Evolutionary conservation across 2,113 vertebrate genomes (phyloP).

Genomic region (Psammodynastes pulverulentus): DNA sequence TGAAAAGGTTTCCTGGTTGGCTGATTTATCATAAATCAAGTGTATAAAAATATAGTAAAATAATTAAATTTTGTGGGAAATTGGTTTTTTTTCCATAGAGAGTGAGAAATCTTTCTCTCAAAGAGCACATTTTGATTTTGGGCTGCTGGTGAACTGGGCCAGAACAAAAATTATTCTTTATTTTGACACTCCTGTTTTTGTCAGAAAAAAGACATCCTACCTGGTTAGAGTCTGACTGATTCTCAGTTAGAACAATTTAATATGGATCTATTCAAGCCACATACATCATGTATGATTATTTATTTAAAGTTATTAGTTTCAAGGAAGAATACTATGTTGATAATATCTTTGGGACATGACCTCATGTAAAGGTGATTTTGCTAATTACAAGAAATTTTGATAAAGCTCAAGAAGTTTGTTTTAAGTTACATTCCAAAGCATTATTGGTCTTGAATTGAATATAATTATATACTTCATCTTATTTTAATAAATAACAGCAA

Average conservation of each 20-base stretch:
- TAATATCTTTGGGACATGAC: background rate
- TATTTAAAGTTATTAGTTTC: background rate
- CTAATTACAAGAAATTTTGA: background rate
- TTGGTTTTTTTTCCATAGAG: slow-evolving; percentile 43
- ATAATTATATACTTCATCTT: background rate
- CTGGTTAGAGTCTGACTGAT: background rate
- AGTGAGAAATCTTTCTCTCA: background rate
- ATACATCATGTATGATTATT: background rate
- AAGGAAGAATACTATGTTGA: background rate
- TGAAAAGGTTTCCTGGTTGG: background rate
- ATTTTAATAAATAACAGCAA: background rate
- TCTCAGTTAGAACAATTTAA: background rate
- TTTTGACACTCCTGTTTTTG: background rate
- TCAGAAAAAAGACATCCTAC: background rate
- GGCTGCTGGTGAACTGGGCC: background rate
- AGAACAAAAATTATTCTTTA: background rate
- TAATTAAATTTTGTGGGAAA: background rate
- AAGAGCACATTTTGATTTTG: background rate
- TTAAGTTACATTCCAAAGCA: background rate
- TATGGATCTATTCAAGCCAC: slow-evolving; percentile 11
- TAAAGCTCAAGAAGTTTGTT: background rate
- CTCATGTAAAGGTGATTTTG: background rate
- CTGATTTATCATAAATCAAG: background rate
- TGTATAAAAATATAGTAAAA: background rate
- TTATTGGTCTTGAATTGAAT: background rate